Percentiles rank a stretch among this genome's conserved stretches.
Conservation (phyloP, 2,113 vertebrate species). For the Phyllostomus hastatus region DNA sequence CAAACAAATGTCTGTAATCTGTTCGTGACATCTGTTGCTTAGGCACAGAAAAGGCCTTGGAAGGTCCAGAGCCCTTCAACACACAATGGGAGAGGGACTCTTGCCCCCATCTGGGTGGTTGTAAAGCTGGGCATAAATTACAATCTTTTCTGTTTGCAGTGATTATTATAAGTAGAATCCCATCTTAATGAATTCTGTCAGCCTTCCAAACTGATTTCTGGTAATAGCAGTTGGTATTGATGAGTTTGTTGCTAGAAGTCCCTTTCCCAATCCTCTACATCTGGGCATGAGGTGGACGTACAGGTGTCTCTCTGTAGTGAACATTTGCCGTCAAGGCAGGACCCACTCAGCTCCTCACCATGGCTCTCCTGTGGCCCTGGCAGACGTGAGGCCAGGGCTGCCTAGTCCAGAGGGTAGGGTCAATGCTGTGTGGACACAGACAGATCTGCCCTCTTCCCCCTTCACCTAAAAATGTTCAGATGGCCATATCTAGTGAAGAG, state of each 20-base stretch:
- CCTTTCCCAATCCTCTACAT: not conserved
- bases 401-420: not conserved
- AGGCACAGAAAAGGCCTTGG: not conserved
- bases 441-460: not conserved
- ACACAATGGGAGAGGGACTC: not conserved
- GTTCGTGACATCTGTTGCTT: constrained; percentile 49
- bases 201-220: not conserved
- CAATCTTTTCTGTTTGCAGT: not conserved
- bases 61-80: constrained; percentile 5
- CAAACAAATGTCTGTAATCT: constrained; percentile 59
- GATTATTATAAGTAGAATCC: constrained; percentile 19
- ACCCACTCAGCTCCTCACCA: not conserved
- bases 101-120: too few relatives aligned
- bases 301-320: not conserved
- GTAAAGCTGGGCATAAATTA: not conserved
- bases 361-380: not conserved
- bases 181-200: not conserved
- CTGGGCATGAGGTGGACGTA: not conserved
- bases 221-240: not conserved
- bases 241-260: not conserved
- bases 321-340: not conserved
- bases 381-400: too few relatives aligned
- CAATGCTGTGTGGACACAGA: not conserved
- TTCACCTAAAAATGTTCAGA: not conserved
- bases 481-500: not conserved